Conservation (phyloP, 2,888 invertebrate genomes). For the Norana najaformis region DNA sequence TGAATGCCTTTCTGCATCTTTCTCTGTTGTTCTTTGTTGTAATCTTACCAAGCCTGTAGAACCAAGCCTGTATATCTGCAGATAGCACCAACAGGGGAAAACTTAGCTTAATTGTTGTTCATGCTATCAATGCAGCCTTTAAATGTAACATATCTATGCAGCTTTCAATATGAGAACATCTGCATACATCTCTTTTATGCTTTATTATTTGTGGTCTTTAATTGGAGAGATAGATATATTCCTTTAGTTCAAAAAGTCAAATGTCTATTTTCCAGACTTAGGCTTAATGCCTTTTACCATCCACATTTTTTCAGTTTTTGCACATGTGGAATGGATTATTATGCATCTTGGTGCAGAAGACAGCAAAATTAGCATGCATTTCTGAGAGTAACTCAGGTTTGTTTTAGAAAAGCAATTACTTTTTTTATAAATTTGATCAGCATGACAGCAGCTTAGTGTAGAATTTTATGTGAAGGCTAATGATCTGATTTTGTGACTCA, state of each 20-base stretch:
- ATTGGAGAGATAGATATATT: not conserved
- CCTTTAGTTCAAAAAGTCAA: not conserved
- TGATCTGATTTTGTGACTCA: not conserved
- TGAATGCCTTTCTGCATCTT: not conserved
- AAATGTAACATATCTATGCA: too few relatives aligned
- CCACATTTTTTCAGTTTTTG: too few relatives aligned
- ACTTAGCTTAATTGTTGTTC: not conserved
- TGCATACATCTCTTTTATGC: not conserved
- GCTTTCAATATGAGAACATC: too few relatives aligned
- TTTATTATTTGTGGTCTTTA: not conserved
- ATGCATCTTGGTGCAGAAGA: not conserved
- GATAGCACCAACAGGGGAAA: too few relatives aligned
- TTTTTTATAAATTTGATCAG: not conserved
- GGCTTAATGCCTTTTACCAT: not conserved
- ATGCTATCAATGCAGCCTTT: not conserved
- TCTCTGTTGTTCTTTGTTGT: not conserved
- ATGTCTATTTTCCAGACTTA: not conserved
- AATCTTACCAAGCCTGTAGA: too few relatives aligned
- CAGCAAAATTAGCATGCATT: not conserved
- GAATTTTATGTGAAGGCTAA: not conserved
- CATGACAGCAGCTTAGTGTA: not conserved
- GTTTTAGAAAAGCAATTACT: conserved; percentile 10
- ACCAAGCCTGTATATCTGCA: too few relatives aligned
- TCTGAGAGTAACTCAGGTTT: conserved; percentile 9
- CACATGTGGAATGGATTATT: not conserved